Evolutionary conservation across 2,888 invertebrate genomes (phyloP), one percentile per base, ranked within the genome.

Genomic region (Sinelater perroti): DNA sequence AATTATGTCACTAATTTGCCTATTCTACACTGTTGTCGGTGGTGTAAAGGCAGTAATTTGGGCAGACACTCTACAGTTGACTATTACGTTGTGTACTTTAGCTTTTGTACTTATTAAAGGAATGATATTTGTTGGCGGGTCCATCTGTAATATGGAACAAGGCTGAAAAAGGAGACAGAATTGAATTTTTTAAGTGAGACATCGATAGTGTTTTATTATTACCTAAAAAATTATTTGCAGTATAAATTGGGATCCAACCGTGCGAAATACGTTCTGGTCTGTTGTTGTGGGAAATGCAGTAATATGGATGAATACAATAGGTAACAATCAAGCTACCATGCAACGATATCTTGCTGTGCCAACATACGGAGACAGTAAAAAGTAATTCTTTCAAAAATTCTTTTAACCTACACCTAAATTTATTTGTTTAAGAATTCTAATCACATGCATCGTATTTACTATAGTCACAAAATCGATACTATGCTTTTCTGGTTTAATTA

Each of bases 331-430:
- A 56, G 81, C 83, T 1, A 80, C 82, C 70, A 75, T 86, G 1
- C 86, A 87, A 67, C 81, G 85, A 64, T 83, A 85, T 28, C 71
- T 84, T 5, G 81, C 86, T 0, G 80, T 86, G 1, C 82, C 85
- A 0, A 80, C 81, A 0, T 79, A 84, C 17, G 76, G 72, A 13
- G 78, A 83, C 58, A 84, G 85, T 0, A 80, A 80, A 67, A 70
- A 79, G 79, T 79, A 70, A 8, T n/a, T n/a, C n/a, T n/a, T n/a
- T n/a, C n/a, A n/a, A n/a, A 1, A 10, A 10, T 7, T 17, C 10
- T 3, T 6, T 36, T 5, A 14, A 2, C 1, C 7, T 17, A 7
- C 3, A 20, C 0, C 17, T 24, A 26, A 13, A 35, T 1, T 33
- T 3, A 14, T 26, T 11, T 17, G 49, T 58, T 61, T 35, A 21